Evolutionary conservation across 2,888 invertebrate genomes (phyloP).

Genomic region (Monoplex corrugatus): DNA sequence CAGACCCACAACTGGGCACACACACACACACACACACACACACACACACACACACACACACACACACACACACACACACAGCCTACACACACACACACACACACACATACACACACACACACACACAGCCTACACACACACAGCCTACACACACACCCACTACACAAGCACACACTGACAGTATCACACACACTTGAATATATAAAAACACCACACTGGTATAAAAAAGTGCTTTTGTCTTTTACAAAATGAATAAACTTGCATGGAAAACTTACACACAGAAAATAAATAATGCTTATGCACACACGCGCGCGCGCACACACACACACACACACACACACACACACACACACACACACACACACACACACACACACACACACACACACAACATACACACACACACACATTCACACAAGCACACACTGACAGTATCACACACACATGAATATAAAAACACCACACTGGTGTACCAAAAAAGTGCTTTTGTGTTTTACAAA

Average conservation of each 20-base stretch:
- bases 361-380: neutral
- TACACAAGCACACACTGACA: neutral
- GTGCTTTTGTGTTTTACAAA: too few relatives aligned
- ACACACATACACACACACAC: neutral
- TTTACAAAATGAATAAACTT: too few relatives aligned
- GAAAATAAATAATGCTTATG: too few relatives aligned
- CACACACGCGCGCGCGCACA: too few relatives aligned
- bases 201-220: too few relatives aligned
- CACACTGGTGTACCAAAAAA: too few relatives aligned
- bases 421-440: neutral
- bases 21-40: too few relatives aligned
- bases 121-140: neutral
- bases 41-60: neutral
- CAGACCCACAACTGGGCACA: too few relatives aligned
- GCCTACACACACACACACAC: neutral
- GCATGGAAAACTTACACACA: too few relatives aligned
- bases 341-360: neutral
- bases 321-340: too few relatives aligned
- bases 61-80: neutral
- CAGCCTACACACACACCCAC: slow-evolving; percentile 1
- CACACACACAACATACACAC: neutral
- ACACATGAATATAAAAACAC: too few relatives aligned
- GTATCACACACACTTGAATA: neutral
- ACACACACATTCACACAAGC: neutral
- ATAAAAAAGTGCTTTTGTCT: too few relatives aligned